Base-by-base conservation (phyloP, 2,113 vertebrate species). In the Lutjanus erythropterus region DNA sequence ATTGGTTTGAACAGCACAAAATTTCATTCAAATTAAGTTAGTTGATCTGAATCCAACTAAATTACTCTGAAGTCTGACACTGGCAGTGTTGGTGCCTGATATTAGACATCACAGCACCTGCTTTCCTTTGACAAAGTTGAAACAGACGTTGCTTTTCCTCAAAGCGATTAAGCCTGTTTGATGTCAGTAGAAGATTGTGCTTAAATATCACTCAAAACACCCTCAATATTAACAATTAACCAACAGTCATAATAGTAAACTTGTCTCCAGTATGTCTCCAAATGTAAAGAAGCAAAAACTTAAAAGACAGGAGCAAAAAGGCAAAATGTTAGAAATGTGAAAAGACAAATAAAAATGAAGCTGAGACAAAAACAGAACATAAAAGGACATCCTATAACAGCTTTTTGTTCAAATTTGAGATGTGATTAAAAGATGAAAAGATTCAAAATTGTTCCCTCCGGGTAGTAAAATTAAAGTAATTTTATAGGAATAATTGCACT, bases 111-210 rank as follows among this genome's bases (percentile, higher is more conserved):
- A 68, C 16, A 53, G 37, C 62, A 50, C 1, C 21, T 7, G 23
- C 65, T 59, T 73, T 77, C n/a, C 33, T 61, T 65, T 79, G 46
- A 74, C 27, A 27, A 78, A 71, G 33, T 27, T 39, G 27, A 68
- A 84, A 50, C 39, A 60, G 49, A 46, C 0, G 2, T 68, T 44
- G 66, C 39, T 47, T 75, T 80, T 47, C 23, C 18, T 35, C 31
- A 46, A 58, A 5, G 9, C 76, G 58, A 73, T 61, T 39, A 41
- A 56, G 53, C 74, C 75, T 58, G 39, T 83, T 78, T 83, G 64
- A 89, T 77, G 72, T 68, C 58, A 27, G 37, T 9, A 15, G 52
- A 19, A 42, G 75, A 62, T 72, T 69, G n/a, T 2, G 21, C 18
- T 9, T 52, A n/a, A 50, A 8, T 49, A 56, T 61, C 33, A 52